Conservation (phyloP, 2,113 vertebrate genomes). For the Collichthys lucidus region DNA sequence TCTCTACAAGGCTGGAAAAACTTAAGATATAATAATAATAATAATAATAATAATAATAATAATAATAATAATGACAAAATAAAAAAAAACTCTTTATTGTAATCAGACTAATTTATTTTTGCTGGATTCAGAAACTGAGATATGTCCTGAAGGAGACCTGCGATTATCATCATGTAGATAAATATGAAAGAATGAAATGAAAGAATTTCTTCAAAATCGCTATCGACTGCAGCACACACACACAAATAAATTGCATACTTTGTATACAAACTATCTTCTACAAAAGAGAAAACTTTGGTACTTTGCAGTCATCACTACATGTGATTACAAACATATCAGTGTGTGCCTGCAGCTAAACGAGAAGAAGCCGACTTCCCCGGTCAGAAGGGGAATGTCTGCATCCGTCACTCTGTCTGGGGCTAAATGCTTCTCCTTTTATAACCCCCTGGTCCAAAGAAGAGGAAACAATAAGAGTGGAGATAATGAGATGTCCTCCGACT, state of each 20-base stretch:
- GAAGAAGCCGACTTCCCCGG: conserved; percentile 1
- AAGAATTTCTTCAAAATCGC: neutral
- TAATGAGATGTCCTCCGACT: conserved; percentile 9
- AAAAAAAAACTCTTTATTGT: neutral
- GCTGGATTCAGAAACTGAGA: neutral
- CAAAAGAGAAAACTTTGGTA: neutral
- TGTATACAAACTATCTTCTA: neutral
- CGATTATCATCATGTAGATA: neutral
- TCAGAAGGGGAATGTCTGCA: conserved; percentile 47
- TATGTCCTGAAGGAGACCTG: neutral
- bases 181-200: neutral
- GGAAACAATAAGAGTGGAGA: conserved; percentile 52
- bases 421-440: conserved; percentile 82
- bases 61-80: no score
- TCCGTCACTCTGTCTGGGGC: conserved; percentile 76
- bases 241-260: neutral
- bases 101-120: neutral
- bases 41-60: no score
- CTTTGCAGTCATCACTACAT: neutral
- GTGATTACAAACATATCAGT: conserved; percentile 33
- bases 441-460: conserved; percentile 77
- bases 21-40: neutral
- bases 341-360: neutral
- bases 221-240: neutral
- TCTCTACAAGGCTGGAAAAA: neutral